These are phyloP conservation scores for Notarius quadriscutis DNA, from an alignment of 2,113 vertebrate species.

Conservation along the genomic window DNA sequence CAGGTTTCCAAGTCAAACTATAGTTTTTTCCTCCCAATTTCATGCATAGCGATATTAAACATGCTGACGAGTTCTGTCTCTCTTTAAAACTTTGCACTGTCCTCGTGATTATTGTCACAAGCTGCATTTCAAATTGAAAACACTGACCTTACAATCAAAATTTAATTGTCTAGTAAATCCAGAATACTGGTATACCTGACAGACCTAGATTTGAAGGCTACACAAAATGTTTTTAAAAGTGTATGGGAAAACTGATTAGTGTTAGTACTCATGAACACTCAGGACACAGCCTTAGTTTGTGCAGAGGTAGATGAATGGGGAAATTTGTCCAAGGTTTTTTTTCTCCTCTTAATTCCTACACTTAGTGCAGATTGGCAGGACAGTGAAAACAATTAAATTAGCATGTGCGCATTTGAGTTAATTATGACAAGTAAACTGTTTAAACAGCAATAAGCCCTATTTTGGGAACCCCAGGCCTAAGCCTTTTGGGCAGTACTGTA, in stretches of 20 bases:
- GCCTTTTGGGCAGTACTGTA: background rate
- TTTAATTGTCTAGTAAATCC: background rate
- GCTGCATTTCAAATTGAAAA: background rate
- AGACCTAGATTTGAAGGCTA: background rate
- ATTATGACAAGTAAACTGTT: background rate
- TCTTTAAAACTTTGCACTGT: no score
- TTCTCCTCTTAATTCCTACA: background rate
- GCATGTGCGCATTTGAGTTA: background rate
- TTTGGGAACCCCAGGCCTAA: background rate
- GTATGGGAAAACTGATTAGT: background rate
- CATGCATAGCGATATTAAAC: no score
- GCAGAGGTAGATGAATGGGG: background rate
- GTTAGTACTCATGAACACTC: background rate
- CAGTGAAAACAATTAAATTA: background rate
- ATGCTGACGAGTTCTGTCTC: no score
- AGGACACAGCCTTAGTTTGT: background rate
- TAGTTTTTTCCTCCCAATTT: no score
- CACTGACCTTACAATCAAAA: background rate
- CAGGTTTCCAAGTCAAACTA: no score
- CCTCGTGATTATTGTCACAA: background rate
- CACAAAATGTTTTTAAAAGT: background rate
- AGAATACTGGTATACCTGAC: background rate
- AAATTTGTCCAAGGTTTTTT: background rate
- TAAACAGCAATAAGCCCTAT: background rate
- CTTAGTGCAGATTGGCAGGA: background rate